Evolutionary conservation across 2,113 vertebrate species (phyloP).

Genomic region (Grammatotria lemairii): DNA sequence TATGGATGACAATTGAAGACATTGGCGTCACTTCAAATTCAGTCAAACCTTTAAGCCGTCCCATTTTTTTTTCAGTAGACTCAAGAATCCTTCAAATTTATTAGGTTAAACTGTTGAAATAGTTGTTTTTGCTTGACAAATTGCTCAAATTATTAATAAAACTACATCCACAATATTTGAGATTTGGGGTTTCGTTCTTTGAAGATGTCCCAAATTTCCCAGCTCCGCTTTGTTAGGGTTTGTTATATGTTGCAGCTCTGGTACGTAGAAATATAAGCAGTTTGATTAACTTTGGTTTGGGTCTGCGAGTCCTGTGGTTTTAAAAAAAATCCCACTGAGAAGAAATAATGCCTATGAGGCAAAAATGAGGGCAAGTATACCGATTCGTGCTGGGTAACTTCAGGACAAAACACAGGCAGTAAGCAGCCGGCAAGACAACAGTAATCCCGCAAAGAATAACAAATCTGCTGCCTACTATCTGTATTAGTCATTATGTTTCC

Average conservation of each 20-base stretch:
- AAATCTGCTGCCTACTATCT: not conserved
- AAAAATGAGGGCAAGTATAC: accelerated
- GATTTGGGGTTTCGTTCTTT: not conserved
- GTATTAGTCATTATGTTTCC: not conserved
- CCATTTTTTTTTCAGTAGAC: not conserved
- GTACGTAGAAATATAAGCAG: not conserved
- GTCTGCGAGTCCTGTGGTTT: not conserved
- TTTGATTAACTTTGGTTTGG: not conserved
- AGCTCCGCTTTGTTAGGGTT: not conserved
- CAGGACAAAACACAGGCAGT: not conserved
- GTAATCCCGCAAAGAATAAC: not conserved
- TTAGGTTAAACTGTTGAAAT: not conserved
- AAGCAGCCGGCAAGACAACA: not conserved
- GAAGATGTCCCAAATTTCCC: not conserved
- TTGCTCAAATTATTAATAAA: not conserved
- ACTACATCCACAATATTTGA: not conserved
- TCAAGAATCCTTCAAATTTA: not conserved
- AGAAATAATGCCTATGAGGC: not conserved
- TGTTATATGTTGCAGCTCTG: not conserved
- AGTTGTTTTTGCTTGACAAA: not conserved
- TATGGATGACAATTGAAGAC: not conserved
- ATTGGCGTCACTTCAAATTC: not conserved
- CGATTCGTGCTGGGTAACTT: not conserved
- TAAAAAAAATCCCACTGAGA: not conserved
- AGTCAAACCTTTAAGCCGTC: not conserved